Evolutionary conservation across 2,888 invertebrate species (phyloP).

Genomic region (Lottia gigantea): DNA sequence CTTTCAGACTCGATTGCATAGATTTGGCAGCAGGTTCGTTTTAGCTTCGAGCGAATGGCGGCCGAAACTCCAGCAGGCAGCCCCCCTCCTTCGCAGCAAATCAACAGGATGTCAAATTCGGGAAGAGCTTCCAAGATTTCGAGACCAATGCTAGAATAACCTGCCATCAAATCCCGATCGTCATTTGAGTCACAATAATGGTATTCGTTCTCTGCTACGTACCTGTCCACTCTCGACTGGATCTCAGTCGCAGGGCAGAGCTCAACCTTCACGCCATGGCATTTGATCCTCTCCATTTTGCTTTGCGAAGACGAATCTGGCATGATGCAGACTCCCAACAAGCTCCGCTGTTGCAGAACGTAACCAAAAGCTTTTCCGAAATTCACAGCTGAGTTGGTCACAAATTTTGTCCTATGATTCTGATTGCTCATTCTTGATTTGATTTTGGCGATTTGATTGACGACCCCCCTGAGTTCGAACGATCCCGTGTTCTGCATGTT

Average conservation of each 20-base stretch:
- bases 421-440: constrained; percentile 38
- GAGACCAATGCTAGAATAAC: constrained; percentile 50
- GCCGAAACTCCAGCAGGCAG: constrained; percentile 61
- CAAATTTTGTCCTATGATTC: constrained; percentile 33
- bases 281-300: constrained; percentile 53
- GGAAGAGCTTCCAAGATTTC: constrained; percentile 61
- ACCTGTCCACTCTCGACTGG: constrained; percentile 41
- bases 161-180: constrained; percentile 56
- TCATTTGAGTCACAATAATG: constrained; percentile 61
- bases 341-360: constrained; percentile 39
- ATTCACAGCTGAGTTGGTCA: constrained; percentile 67
- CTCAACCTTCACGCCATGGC: constrained; percentile 51
- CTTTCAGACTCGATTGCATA: constrained; percentile 64
- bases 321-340: constrained; percentile 58
- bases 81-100: constrained; percentile 66
- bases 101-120: constrained; percentile 63
- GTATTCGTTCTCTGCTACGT: constrained; percentile 44
- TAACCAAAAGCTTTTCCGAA: constrained; percentile 67
- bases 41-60: constrained; percentile 54
- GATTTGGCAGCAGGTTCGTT: constrained; percentile 48
- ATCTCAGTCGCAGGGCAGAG: constrained; percentile 45
- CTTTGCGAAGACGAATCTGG: constrained; percentile 60
- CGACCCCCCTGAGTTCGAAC: constrained; percentile 64
- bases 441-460: constrained; percentile 56
- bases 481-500: constrained; percentile 62